These are phyloP conservation scores for Tursiops truncatus DNA, from an alignment of 2,113 vertebrate genomes.

Conservation along the genomic window DNA sequence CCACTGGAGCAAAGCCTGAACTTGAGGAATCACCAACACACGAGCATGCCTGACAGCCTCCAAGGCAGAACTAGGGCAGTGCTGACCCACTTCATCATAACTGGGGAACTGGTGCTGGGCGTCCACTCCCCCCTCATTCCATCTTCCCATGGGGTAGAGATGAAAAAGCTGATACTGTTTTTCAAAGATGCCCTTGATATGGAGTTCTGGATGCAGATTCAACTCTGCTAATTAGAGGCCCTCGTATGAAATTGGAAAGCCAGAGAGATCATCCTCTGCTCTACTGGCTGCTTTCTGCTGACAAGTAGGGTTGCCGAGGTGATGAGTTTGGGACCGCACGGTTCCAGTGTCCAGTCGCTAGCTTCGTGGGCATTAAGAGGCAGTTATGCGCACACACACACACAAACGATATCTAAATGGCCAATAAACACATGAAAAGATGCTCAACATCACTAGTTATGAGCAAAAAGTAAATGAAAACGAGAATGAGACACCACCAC, in stretches of 20 bases:
- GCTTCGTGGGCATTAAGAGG: background rate
- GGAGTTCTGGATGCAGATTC: background rate
- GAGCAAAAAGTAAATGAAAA: background rate
- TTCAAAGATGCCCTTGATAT: background rate
- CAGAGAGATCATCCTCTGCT: background rate
- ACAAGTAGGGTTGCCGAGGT: too few species aligned
- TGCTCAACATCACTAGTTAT: background rate
- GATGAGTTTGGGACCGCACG: background rate
- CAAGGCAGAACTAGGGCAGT: background rate
- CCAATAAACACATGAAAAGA: background rate
- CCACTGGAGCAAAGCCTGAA: too few species aligned
- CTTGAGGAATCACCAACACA: background rate
- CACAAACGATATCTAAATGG: background rate
- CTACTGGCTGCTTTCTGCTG: background rate
- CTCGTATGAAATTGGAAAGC: background rate
- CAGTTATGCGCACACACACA: background rate
- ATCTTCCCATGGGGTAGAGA: background rate
- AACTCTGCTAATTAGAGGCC: background rate
- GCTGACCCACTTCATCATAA: background rate
- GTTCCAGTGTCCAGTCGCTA: background rate
- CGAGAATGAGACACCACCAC: too few species aligned
- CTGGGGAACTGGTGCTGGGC: accelerated
- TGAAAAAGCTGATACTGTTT: background rate
- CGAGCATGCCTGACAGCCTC: background rate
- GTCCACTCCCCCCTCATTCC: background rate